These are phyloP conservation scores for Andrena praecox DNA, from an alignment of 2,888 invertebrate genomes.

Conservation along the genomic window DNA sequence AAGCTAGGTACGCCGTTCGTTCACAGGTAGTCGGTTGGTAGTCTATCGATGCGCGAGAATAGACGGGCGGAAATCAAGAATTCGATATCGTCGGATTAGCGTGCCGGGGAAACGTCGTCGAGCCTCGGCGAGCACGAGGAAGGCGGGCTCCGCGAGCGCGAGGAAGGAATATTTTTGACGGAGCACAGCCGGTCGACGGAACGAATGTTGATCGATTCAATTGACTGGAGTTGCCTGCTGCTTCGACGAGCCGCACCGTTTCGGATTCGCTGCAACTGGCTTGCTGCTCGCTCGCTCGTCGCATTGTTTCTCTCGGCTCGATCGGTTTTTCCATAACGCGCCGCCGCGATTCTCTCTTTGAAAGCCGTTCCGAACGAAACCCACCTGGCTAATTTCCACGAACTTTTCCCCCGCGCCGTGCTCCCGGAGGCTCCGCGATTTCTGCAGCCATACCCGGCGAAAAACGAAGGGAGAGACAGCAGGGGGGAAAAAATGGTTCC, in stretches of 20 bases:
- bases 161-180: conserved; percentile 46
- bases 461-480: background rate
- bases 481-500: conserved; percentile 18
- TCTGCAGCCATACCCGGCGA: background rate
- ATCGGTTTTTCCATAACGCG: conserved; percentile 42
- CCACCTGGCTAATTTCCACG: conserved; percentile 14
- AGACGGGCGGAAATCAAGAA: conserved; percentile 51
- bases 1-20: background rate
- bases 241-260: conserved; percentile 45
- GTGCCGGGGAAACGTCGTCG: conserved; percentile 14
- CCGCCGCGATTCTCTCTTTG: conserved; percentile 2
- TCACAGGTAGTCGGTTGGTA: conserved; percentile 4
- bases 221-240: conserved; percentile 51
- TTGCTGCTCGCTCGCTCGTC: conserved; percentile 20
- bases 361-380: background rate
- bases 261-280: background rate
- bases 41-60: conserved; percentile 8
- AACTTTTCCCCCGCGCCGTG: conserved; percentile 8
- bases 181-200: conserved; percentile 33
- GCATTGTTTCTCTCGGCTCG: conserved; percentile 38
- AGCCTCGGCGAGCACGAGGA: conserved; percentile 41
- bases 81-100: conserved; percentile 56
- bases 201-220: conserved; percentile 72
- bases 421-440: background rate
- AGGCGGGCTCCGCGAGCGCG: conserved; percentile 49